Base-by-base conservation (phyloP, 2,113 vertebrate species). In the Amazona guildingii region DNA sequence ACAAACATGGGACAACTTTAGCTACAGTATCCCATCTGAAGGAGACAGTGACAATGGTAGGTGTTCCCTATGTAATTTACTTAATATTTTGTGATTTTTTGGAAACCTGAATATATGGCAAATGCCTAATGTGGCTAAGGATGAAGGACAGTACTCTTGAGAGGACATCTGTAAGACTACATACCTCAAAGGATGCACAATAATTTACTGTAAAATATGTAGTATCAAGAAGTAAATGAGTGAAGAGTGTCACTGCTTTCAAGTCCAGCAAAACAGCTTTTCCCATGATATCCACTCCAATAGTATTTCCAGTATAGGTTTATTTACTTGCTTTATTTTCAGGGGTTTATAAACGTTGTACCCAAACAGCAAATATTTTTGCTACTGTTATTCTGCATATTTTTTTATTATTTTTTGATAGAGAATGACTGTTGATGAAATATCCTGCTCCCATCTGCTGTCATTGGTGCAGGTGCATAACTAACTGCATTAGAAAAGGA, bases 41-140 rank as follows among this genome's bases (percentile, higher is more conserved):
- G 98, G 98, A 98, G 98, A 98, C 97, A 96, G 97, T 98, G 98
- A 97, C 98, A 98, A 98, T 98, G 99, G 99, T 99, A 99, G 98
- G 99, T 99, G 92, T 79, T 97, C 92, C 80, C 68, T 92, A 86
- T 90, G 67, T 97, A 5, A 39, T 96, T 96, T 96, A 39, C 87
- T 96, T 94, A 14, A 91, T 86, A 91, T 86, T 82, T 95, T 96
- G 37, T 91, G 21, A 13, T 86, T 95, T 95, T 93, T 73, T 84
- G 33, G 94, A 94, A 91, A 89, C 59, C 31, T 93, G 78, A 61
- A 23, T 92, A 33, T 63, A 18, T 59, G 52, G 29, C 76, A 39
- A 49, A 72, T 46, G 23, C 25, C 61, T 78, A 28, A 10, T 4
- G 6, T 54, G 51, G 37, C 80, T 44, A n/a, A 91, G 77, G 77